phyloP scores from a whole-genome alignment of 2,888 invertebrate species.

The Agonopterix subpropinquella region DNA sequence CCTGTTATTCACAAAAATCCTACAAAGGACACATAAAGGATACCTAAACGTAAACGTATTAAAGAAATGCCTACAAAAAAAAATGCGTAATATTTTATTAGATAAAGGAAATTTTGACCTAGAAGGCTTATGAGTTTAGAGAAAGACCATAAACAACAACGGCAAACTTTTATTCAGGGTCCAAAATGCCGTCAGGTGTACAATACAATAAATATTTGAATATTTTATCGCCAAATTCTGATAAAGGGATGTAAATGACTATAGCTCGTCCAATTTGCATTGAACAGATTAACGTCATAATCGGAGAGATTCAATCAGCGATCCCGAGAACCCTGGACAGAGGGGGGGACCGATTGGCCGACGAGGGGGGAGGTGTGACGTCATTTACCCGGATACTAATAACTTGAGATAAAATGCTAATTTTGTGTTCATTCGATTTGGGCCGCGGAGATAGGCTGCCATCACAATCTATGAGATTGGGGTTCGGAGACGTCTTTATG shows the following conservation, averaged over 20 bases:
- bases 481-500: no score
- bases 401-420: conserved; percentile 72
- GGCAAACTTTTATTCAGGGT: conserved; percentile 16
- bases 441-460: conserved; percentile 44
- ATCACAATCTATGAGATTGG: background rate
- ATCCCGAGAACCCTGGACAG: conserved; percentile 56
- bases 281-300: conserved; percentile 75
- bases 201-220: conserved; percentile 65
- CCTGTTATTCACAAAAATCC: no score
- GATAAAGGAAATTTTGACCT: no score
- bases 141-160: no score
- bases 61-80: no score
- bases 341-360: conserved; percentile 24
- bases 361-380: conserved; percentile 21
- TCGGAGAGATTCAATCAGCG: conserved; percentile 72
- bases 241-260: conserved; percentile 72
- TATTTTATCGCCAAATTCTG: conserved; percentile 63
- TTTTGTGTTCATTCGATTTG: conserved; percentile 73
- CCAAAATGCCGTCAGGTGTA: conserved; percentile 15
- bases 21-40: no score
- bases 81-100: no score
- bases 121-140: background rate
- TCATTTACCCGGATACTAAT: conserved; percentile 60
- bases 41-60: no score
- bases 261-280: conserved; percentile 72